These are phyloP conservation scores for Oxycera nigricornis DNA, from an alignment of 2,888 invertebrate species.

Conservation along the genomic window DNA sequence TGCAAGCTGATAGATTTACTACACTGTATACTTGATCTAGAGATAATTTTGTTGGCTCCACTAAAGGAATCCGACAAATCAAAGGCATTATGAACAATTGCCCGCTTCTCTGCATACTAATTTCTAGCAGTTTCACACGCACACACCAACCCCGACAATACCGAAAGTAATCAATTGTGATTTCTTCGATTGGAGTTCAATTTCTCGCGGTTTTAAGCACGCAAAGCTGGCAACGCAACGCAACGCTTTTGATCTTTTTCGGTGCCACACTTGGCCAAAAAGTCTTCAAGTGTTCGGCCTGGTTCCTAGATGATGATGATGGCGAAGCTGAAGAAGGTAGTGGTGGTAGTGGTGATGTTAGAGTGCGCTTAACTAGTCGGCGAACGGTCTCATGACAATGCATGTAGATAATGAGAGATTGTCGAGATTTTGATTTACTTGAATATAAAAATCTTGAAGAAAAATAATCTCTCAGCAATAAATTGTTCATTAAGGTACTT, in stretches of 20 bases:
- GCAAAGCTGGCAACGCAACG: conserved; percentile 2
- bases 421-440: conserved; percentile 22
- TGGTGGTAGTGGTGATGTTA: not conserved
- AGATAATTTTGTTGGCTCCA: too few relatives aligned
- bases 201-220: not conserved
- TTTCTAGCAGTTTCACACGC: not conserved
- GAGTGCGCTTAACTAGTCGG: not conserved
- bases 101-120: not conserved
- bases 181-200: not conserved
- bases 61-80: too few relatives aligned
- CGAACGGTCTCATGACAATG: conserved; percentile 2
- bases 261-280: not conserved
- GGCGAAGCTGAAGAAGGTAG: not conserved
- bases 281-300: not conserved
- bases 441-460: conserved; percentile 12
- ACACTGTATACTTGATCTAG: not conserved
- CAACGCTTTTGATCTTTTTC: conserved; percentile 25
- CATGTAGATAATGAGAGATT: conserved; percentile 16
- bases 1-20: too few relatives aligned
- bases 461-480: conserved; percentile 28
- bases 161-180: conserved; percentile 27
- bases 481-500: conserved; percentile 17
- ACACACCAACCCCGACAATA: not conserved
- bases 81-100: not conserved
- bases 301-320: not conserved